Evolutionary conservation across 2,888 invertebrate genomes (phyloP), one percentile per base, ranked within the genome.

Genomic region (Pemphredon lugubris): DNA sequence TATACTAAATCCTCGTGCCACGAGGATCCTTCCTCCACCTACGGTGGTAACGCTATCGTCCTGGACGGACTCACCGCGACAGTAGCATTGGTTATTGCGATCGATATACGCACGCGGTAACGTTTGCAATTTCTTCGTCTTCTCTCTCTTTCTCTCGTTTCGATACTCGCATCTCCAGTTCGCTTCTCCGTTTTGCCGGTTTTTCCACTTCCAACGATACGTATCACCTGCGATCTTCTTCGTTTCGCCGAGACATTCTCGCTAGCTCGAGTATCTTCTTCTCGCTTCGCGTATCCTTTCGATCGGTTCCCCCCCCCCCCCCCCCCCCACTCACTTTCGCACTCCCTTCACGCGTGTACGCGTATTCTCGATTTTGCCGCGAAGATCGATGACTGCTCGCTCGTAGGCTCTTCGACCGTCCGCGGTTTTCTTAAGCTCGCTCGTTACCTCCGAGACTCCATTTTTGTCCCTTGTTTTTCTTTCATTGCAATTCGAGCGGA

Each of bases 21-120:
- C 61, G 39, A 61, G 45, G 51, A 71, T 60, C 71, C 60, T 60
- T 51, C 53, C 23, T 32, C 50, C 53, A 57, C 40, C 68, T 42
- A 47, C 61, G 57, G n/a, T n/a, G n/a, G n/a, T n/a, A n/a, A n/a
- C n/a, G n/a, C n/a, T n/a, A n/a, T n/a, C n/a, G n/a, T n/a, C n/a
- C n/a, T n/a, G n/a, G n/a, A n/a, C 51, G 57, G 61, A 68, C 61
- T 68, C 61, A 48, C 67, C 55, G 66, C 68, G 58, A 21, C n/a
- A n/a, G 57, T 58, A 59, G 42, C 75, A 67, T 71, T 64, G 64
- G 69, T 75, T 76, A 76, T 65, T 73, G 75, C 54, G 54, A 65
- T 45, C 42, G 58, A 76, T 58, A 57, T 58, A 65, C 51, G 69
- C 73, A 58, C 65, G 53, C 44, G 60, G 55, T 71, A 70, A 74